Evolutionary conservation across 2,888 invertebrate genomes (phyloP), one percentile per base, ranked within the genome.

Genomic region (Drosophila maculinotata): DNA sequence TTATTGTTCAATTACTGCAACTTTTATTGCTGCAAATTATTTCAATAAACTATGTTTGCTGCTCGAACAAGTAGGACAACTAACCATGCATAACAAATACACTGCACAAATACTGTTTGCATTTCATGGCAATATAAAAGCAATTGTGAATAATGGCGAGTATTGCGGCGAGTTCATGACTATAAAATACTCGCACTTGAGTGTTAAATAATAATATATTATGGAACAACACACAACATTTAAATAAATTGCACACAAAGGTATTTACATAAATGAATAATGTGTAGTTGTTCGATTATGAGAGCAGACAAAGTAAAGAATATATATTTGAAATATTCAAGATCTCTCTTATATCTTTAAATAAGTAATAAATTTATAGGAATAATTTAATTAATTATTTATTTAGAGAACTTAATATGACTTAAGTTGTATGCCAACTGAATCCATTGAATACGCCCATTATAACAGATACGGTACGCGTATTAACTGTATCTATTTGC

Each of bases 11-110:
- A 73, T 73, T 52, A 67, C 26, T 23, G 51, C 39, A 54, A 52
- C 33, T 73, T 73, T 67, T 59, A 60, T 73, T 59, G 49, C 60
- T 35, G 56, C 38, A 70, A 73, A 73, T 73, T 72, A 67, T 70
- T 66, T 56, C 38, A 60, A 70, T 70, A 56, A 56, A 72, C 44
- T 54, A 25, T 38, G 28, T 39, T 47, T 26, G 41, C 23, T 38
- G 23, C 53, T 20, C 26, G 6, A 41, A 42, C 49, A 71, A 66
- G 36, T 54, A 9, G 49, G 54, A 58, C 39, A 70, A 41, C 58
- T 52, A 51, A 49, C 73, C 53, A 72, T 67, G 60, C 45, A 70
- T 51, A 28, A 28, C 54, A 70, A 56, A 70, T 58, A 65, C 65
- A 53, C 52, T 25, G 33, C 42, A 52, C 48, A 58, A 65, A 58